Evolutionary conservation across 2,113 vertebrate species (phyloP).

Genomic region (Bostrychus sinensis): DNA sequence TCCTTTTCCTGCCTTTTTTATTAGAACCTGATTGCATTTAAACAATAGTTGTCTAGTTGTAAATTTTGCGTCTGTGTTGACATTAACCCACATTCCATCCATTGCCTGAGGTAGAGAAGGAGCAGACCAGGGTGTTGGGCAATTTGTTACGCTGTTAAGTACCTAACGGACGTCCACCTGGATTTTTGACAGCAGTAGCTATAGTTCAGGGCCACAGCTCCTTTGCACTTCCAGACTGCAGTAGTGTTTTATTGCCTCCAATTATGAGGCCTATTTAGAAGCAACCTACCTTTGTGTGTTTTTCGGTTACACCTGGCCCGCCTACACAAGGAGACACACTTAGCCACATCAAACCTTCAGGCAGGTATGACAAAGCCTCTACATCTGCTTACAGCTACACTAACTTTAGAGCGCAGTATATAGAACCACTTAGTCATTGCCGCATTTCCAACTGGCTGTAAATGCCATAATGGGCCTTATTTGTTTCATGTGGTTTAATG

Average conservation of each 20-base stretch:
- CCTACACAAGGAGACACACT: slow-evolving; percentile 44
- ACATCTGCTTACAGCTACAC: slow-evolving; percentile 17
- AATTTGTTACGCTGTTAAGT: slow-evolving; percentile 82
- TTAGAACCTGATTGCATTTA: slow-evolving; percentile 73
- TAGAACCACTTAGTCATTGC: not conserved
- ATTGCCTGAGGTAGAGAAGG: slow-evolving; percentile 66
- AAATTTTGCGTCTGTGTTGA: slow-evolving; percentile 78
- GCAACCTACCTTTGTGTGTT: slow-evolving; percentile 71
- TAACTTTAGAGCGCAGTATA: not conserved
- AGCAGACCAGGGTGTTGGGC: slow-evolving; percentile 65
- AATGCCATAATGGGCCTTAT: slow-evolving; percentile 64
- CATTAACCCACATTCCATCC: slow-evolving; percentile 72
- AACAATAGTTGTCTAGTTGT: slow-evolving; percentile 73
- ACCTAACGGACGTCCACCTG: slow-evolving; percentile 76
- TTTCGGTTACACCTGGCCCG: slow-evolving; percentile 71
- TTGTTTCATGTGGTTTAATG: slow-evolving; percentile 83
- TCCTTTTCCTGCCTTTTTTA: slow-evolving; percentile 66
- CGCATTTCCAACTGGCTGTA: slow-evolving; percentile 40
- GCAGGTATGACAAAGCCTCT: slow-evolving; percentile 48
- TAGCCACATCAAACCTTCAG: slow-evolving; percentile 66
- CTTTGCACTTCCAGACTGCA: slow-evolving; percentile 74
- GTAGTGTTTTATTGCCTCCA: slow-evolving; percentile 77
- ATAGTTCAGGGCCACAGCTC: slow-evolving; percentile 57
- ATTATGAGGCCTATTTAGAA: slow-evolving; percentile 79
- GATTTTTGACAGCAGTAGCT: slow-evolving; percentile 70